Evolutionary conservation across 2,888 invertebrate genomes (phyloP), one percentile per base, ranked within the genome.

Genomic region (Spisula subtruncata): DNA sequence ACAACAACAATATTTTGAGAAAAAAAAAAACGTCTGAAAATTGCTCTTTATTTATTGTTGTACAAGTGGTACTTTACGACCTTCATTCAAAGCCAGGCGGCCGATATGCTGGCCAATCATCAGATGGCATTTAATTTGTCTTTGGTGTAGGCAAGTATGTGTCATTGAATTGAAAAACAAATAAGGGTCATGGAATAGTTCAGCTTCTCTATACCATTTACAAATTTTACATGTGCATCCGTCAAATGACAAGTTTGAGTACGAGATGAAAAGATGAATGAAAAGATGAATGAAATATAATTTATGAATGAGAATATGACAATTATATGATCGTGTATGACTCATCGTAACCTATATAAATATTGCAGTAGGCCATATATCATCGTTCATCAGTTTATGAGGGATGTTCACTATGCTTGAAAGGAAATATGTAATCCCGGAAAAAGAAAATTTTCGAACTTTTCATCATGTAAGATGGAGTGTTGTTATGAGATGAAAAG

Each of bases 401-500:
- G 71, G 14, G 25, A 25, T 8, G 29, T 10, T 60, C n/a, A n/a
- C 25, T 2, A 25, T 60, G 1, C 20, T 60, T 8, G 1, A 60
- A n/a, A 60, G 32, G 32, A 32, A 75, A 75, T 75, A 75, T 75
- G 32, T 18, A 75, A 75, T 75, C 35, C 75, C 75, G 75, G 75
- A 75, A 75, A 75, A 75, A 75, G 75, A 75, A 35, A 35, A 35
- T 75, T 75, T 75, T 18, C 35, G 1, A 18, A 32, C 75, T 75
- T n/a, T 75, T 75, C 75, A 75, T 75, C 75, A 35, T 32, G 8
- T 75, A 35, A 75, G 75, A 75, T 75, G 75, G 75, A 75, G 32
- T 5, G 75, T 75, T 32, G 25, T 32, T 1, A 75, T 25, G 16
- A 32, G 32, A 32, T 29, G 35, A 75, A 32, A 75, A 32, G 32